Conservation (phyloP, 1,140 invertebrate species). For the Drosophila athabasca region DNA sequence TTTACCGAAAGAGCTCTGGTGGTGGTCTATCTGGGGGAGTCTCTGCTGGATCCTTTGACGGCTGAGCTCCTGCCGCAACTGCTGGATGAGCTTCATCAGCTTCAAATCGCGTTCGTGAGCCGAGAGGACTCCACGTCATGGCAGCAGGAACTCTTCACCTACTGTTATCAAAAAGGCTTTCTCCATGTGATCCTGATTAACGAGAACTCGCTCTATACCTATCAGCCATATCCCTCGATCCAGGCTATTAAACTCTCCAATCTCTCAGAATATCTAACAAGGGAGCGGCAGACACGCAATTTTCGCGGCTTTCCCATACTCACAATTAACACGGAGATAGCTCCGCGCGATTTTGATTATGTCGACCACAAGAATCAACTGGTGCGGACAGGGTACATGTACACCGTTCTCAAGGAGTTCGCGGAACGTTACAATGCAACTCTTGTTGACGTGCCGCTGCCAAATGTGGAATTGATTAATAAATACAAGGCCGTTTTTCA, state of each 20-base stretch:
- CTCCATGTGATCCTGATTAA: conserved; percentile 45
- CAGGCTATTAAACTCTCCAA: not conserved
- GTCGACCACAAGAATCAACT: conserved; percentile 17
- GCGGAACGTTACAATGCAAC: conserved; percentile 35
- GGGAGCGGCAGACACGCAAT: conserved; percentile 9
- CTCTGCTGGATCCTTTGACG: not conserved
- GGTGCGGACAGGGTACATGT: conserved; percentile 32
- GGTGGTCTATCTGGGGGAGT: conserved; percentile 21
- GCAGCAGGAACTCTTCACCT: conserved; percentile 28
- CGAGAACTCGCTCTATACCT: conserved; percentile 25
- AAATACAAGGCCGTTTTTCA: fast-evolving
- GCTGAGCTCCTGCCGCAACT: conserved; percentile 18
- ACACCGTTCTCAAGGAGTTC: conserved; percentile 25
- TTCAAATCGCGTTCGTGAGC: conserved; percentile 45
- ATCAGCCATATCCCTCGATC: conserved; percentile 50
- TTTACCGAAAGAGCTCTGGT: conserved; percentile 29
- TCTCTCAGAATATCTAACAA: conserved; percentile 35
- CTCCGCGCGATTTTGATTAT: conserved; percentile 39
- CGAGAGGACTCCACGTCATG: not conserved
- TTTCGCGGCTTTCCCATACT: conserved; percentile 15
- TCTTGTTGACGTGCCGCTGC: not conserved
- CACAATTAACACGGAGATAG: not conserved
- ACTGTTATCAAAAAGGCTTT: conserved; percentile 50
- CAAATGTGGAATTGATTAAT: not conserved
- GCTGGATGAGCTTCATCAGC: conserved; percentile 29